Base-by-base conservation (phyloP, 2,797 vertebrate species). In the Benthosema pterotum region DNA sequence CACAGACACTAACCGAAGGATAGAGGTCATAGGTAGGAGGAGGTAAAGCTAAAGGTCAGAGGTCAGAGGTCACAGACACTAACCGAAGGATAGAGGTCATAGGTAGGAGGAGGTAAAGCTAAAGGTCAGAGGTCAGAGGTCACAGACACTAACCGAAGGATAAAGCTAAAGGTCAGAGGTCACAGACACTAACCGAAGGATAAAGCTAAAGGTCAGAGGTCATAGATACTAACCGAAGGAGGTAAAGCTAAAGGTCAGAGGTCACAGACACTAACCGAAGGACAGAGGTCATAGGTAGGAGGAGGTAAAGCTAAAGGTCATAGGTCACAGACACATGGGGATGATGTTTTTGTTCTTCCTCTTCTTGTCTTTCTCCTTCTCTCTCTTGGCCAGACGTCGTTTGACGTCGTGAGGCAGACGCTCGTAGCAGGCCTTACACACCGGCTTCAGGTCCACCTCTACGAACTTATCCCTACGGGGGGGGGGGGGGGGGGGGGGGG, bases 391-490 rank as follows among this genome's bases (percentile, higher is more conserved):
- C 85, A 98, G 92, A 65, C 96, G 93, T 68, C 94, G 92, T 82
- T 96, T 98, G 91, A 99, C 93, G 87, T 98, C 95, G 51, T 97
- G 95, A 1, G 97, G 97, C 91, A 99, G 94, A 88, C 93, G 95
- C 80, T 99, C 96, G 11, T 97, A 98, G 93, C 97, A 99, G 89
- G 94, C 94, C 86, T 96, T 99, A 92, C 97, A 99, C 90, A 98
- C 94, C n/a, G 97, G 97, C 88, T 97, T 98, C 88, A 99, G 91
- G 89, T 99, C 97, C 85, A 99, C 94, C 90, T 98, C 97, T 92
- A 98, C 95, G 96, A 99, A 99, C 78, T 96, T 99, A 90, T 98
- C 94, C 92, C 96, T 98, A 93, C 56, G 57, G 60, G 43, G 64
- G 28, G 43, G 16, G 63, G 13, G 32, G 48, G 16, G 16, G 47